Evolutionary conservation across 2,797 vertebrate species (phyloP), one percentile per base, ranked within the genome.

Genomic region (Rhynchonycteris naso): DNA sequence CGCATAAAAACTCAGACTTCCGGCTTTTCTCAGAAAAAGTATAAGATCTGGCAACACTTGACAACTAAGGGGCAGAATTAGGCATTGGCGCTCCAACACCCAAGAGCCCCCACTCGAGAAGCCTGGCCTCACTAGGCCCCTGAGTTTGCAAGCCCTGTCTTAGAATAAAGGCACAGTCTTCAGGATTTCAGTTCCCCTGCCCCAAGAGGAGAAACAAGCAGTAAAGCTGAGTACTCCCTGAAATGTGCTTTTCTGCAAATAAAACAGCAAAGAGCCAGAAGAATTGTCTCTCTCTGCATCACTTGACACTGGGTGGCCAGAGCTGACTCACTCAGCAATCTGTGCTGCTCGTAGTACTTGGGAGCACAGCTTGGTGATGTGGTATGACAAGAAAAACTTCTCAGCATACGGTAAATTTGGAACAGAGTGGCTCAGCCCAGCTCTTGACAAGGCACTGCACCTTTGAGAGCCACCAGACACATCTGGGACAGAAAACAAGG

Each of bases 181-280:
- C 52, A 71, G 50, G n/a, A 83, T 63, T 66, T 84, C 22, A 58
- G 56, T 76, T 26, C 86, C 84, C 26, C 11, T 7, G 21, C 5
- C 54, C 19, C 56, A 18, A 68, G 26, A 71, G 14, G 52, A 35
- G 22, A 38, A 43, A n/a, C 9, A 24, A 68, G 38, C 3, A 52
- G 47, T 35, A 74, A 82, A 24, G 66, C 56, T 22, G 35, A 79
- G 11, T 5, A 22, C 21, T 61, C 47, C 33, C 68, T 66, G 56
- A 58, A 63, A 79, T 61, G 35, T 54, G 26, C 88, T 81, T 88
- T 90, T 65, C 88, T 81, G 88, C 85, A 96, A 96, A 76, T 22
- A 54, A 81, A 75, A 35, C 43, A 78, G 76, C 80, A 76, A 68
- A 83, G 88, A 90, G 61, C 24, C 47, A 63, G 66, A 74, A 63